These are phyloP conservation scores for Erpobdella octoculata DNA, from an alignment of 2,888 invertebrate species.

Conservation along the genomic window DNA sequence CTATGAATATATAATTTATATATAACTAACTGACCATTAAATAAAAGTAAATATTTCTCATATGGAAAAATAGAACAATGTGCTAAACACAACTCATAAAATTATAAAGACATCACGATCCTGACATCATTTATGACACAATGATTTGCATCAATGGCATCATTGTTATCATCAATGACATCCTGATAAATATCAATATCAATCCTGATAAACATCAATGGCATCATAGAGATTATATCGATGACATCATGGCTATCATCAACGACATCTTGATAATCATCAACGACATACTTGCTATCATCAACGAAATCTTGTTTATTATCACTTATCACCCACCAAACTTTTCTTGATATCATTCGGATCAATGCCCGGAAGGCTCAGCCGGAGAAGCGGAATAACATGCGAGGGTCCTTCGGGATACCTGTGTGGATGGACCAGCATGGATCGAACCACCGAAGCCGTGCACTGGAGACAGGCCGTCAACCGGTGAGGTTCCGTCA, in stretches of 20 bases:
- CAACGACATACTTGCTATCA: neutral
- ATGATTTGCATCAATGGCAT: neutral
- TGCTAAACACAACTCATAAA: neutral
- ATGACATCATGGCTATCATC: neutral
- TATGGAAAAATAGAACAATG: neutral
- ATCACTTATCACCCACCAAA: conserved; percentile 43
- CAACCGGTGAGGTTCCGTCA: conserved; percentile 74
- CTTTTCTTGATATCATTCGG: conserved; percentile 70
- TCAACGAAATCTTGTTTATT: neutral
- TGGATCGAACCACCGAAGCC: conserved; percentile 50
- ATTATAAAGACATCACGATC: no score
- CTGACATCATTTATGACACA: no score
- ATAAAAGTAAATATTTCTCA: no score
- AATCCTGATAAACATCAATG: neutral
- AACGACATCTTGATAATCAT: neutral
- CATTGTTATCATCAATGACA: neutral
- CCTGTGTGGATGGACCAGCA: conserved; percentile 55
- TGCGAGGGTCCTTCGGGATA: conserved; percentile 65
- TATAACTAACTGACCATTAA: no score
- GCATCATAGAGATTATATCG: neutral
- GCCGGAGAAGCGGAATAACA: conserved; percentile 70
- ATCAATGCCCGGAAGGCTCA: conserved; percentile 78
- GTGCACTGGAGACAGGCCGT: conserved; percentile 53
- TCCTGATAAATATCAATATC: neutral
- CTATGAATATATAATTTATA: conserved; percentile 40